Percentiles rank a stretch among this genome's conserved stretches.
Evolutionary conservation across 2,797 vertebrate genomes (phyloP).

Genomic region (Muscicapa striata): DNA sequence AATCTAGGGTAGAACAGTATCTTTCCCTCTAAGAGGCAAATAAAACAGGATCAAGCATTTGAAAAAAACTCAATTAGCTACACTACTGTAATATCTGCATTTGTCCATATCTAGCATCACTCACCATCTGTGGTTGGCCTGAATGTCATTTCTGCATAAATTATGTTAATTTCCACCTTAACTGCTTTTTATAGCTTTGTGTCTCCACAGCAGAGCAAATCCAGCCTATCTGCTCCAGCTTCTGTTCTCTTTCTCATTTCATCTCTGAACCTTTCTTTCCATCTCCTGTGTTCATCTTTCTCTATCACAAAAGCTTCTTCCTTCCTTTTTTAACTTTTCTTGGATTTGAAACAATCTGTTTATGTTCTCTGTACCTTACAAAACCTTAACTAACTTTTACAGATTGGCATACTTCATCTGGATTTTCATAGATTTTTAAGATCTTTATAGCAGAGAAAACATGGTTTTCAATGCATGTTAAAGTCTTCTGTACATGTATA

Average conservation of each 20-base stretch:
- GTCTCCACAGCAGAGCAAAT: not conserved
- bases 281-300: not conserved
- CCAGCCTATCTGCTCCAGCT: not conserved
- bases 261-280: not conserved
- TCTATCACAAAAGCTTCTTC: not conserved
- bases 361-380: not conserved
- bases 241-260: not conserved
- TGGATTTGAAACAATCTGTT: not conserved
- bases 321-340: not conserved
- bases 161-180: not conserved
- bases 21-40: not conserved
- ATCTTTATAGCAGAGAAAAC: not conserved
- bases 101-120: not conserved
- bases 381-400: not conserved
- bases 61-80: not conserved
- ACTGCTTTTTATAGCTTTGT: not conserved
- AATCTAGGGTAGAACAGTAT: not conserved
- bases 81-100: not conserved
- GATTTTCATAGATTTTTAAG: not conserved
- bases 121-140: not conserved
- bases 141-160: not conserved
- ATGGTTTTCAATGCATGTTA: not conserved
- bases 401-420: not conserved
- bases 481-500: not conserved
- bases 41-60: not conserved